These are phyloP conservation scores for Disparrhopalites patrizii DNA, from an alignment of 2,888 invertebrate species.

Conservation along the genomic window DNA sequence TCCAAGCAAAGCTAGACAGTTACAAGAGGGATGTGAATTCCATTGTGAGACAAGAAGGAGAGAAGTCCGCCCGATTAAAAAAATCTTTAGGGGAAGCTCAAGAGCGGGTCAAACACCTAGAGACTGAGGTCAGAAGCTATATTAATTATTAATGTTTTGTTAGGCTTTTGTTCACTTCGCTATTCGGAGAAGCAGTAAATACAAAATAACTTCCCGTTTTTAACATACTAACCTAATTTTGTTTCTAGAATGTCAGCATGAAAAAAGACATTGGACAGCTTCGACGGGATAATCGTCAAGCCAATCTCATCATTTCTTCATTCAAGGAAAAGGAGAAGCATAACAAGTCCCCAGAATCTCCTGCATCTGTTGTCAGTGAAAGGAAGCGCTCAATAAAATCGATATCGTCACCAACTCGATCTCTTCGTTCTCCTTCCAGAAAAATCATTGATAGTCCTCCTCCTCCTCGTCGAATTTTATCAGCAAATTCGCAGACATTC, in stretches of 20 bases:
- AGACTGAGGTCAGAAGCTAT: conserved; percentile 7
- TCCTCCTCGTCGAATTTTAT: background rate
- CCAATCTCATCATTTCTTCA: background rate
- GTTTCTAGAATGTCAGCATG: background rate
- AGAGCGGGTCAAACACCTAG: background rate
- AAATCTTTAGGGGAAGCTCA: background rate
- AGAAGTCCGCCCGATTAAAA: background rate
- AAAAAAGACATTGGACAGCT: background rate
- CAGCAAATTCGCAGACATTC: background rate
- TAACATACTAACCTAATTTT: too few species aligned
- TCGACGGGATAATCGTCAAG: background rate
- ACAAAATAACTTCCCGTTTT: too few species aligned
- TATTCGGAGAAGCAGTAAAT: too few species aligned
- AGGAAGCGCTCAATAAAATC: background rate
- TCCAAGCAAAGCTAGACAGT: background rate
- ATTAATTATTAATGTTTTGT: background rate
- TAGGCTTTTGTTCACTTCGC: background rate
- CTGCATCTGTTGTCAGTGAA: too few species aligned
- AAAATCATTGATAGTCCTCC: too few species aligned
- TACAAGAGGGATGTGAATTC: background rate
- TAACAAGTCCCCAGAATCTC: background rate
- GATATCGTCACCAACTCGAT: background rate
- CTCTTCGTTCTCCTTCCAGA: background rate
- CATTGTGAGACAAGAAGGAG: background rate
- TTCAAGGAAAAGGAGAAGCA: conserved; percentile 1